Base-by-base conservation (phyloP, 2,113 vertebrate genomes). In the Prolemur simus region DNA sequence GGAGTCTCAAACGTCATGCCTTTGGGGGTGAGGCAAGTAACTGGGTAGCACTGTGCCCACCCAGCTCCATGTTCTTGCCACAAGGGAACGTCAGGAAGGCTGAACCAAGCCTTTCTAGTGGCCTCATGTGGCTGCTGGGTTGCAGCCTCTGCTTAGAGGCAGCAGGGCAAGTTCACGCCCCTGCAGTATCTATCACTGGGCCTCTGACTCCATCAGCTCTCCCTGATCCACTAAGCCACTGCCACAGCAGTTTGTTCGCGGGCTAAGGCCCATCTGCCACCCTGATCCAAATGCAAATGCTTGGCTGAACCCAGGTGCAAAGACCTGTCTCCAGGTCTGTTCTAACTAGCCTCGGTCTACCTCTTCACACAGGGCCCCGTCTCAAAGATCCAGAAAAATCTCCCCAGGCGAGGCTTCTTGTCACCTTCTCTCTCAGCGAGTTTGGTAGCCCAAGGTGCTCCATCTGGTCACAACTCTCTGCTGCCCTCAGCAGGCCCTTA, bases 401-500 rank as follows among this genome's bases (percentile, higher is more conserved):
- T 81, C 6, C 6, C 17, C 5, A 15, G 20, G 45, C 21, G 69
- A 85, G 25, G 39, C 29, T 52, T 83, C 56, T n/a, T 68, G 64
- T n/a, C 34, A 54, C 17, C 82, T 77, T 42, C 23, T 6, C 1
- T 39, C 18, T 54, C 1, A 2, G 45, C 0, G 10, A 49, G 12
- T n/a, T 29, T n/a, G n/a, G 5, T 42, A 45, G 77, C 10, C 73
- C 15, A 18, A 13, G 8, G 39, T n/a, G 14, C 9, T 68, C 34
- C 42, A 20, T 25, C 6, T 39, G 49, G 60, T 39, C 64, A 84
- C 34, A 49, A 91, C 93, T 93, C 91, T 96, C 91, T 96, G 87
- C 97, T 96, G 91, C 91, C 93, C 89, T 69, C 92, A 87, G 23
- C 92, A 96, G 96, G 95, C 6, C 32, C 37, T 74, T 64, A 82